phyloP scores from a whole-genome alignment of 2,113 vertebrate species.

The Melanocharis versteri region DNA sequence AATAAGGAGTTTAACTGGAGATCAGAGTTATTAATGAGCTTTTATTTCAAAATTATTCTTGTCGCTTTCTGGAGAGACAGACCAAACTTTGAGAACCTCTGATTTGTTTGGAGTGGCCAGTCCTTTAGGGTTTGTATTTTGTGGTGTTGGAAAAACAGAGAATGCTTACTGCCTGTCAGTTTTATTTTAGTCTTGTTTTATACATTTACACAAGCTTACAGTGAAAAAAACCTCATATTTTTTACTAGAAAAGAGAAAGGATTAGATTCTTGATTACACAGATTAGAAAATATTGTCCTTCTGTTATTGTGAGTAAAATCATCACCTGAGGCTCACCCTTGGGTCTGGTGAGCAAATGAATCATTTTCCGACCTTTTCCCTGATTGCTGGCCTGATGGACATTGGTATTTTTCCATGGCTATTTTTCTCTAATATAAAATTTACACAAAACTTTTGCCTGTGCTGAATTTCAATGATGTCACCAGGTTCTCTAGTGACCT shows the following conservation, averaged over 20 bases:
- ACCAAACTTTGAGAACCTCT: background rate
- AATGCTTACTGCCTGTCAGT: background rate
- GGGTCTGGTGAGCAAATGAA: background rate
- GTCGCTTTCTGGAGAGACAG: background rate
- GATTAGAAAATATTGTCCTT: slow-evolving; percentile 31
- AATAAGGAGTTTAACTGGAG: background rate
- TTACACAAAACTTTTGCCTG: background rate
- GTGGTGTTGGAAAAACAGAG: background rate
- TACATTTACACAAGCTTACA: background rate
- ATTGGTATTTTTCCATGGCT: background rate
- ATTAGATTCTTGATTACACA: slow-evolving; percentile 21
- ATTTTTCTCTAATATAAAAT: background rate
- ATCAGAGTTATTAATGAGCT: background rate
- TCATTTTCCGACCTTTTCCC: slow-evolving; percentile 18
- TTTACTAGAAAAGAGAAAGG: background rate
- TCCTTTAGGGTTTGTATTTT: background rate
- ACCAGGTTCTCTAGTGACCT: background rate
- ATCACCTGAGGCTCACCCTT: slow-evolving; percentile 1
- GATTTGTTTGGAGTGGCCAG: background rate
- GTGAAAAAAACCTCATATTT: background rate
- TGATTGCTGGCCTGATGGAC: background rate
- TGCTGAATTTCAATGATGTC: background rate
- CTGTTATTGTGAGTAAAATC: background rate
- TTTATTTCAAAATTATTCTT: background rate
- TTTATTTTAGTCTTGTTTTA: slow-evolving; percentile 10